Conservation (phyloP, 1,140 invertebrate genomes). For the Nasonia vitripennis region DNA sequence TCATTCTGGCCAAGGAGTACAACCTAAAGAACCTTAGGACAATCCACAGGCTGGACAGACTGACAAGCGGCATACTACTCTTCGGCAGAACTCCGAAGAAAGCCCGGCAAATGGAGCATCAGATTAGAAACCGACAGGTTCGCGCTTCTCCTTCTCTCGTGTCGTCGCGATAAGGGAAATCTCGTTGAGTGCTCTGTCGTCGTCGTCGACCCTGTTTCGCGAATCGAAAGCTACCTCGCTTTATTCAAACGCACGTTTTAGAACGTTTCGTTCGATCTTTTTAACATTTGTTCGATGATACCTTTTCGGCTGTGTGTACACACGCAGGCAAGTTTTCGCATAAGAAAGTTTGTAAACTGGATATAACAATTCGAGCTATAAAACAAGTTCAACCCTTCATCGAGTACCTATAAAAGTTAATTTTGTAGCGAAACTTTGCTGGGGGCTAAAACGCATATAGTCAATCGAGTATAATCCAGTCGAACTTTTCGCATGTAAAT, state of each 20-base stretch:
- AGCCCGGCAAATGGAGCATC: slow-evolving; percentile 94
- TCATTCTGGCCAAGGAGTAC: slow-evolving; percentile 97
- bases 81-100: slow-evolving; percentile 95
- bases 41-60: slow-evolving; percentile 92
- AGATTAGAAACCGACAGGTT: slow-evolving; percentile 88
- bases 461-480: not conserved
- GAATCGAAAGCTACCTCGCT: no score
- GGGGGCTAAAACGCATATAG: not conserved
- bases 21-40: slow-evolving; percentile 95
- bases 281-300: no score
- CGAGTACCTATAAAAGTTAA: not conserved
- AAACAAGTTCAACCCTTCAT: not conserved
- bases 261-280: no score
- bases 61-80: slow-evolving; percentile 95
- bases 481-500: not conserved
- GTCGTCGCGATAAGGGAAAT: not conserved
- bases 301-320: no score
- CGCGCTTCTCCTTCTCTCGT: not conserved
- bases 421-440: not conserved
- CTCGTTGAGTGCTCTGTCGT: no score
- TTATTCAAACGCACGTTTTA: no score
- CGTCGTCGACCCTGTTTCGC: no score
- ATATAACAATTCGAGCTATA: not conserved
- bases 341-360: not conserved
- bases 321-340: no score